Percentiles rank a stretch among this genome's conserved stretches.
phyloP scores from a whole-genome alignment of 2,113 vertebrate genomes.

The Salvelinus sp. region DNA sequence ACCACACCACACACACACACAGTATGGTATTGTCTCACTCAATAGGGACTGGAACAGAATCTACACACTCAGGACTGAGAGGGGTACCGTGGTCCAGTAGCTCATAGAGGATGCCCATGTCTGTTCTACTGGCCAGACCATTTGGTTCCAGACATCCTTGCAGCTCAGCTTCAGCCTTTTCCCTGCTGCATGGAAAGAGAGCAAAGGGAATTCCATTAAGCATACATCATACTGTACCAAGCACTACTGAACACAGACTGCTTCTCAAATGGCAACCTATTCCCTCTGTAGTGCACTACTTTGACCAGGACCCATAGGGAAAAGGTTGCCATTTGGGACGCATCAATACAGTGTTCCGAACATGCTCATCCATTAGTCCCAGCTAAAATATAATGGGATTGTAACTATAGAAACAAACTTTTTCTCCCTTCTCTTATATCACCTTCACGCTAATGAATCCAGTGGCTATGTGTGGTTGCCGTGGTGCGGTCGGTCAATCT shows the following conservation, averaged over 20 bases:
- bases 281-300: too few relatives aligned
- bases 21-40: background rate
- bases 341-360: too few relatives aligned
- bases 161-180: slow-evolving; percentile 79
- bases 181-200: slow-evolving; percentile 71
- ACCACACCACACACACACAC: slow-evolving; percentile 36
- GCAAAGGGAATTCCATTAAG: background rate
- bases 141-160: slow-evolving; percentile 72
- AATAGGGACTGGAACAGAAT: background rate
- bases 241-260: background rate
- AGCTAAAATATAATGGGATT: slow-evolving; percentile 13
- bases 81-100: slow-evolving; percentile 68
- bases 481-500: too few relatives aligned
- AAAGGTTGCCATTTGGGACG: too few relatives aligned
- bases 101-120: slow-evolving; percentile 55
- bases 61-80: background rate
- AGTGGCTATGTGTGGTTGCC: too few relatives aligned
- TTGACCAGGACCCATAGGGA: too few relatives aligned
- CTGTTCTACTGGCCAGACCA: slow-evolving; percentile 52
- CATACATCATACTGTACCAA: background rate
- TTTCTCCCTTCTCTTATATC: slow-evolving; percentile 16
- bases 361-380: slow-evolving; percentile 3
- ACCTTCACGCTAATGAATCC: slow-evolving; percentile 29
- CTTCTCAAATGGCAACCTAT: too few relatives aligned
- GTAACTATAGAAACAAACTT: slow-evolving; percentile 46